Conservation (phyloP, 2,797 vertebrate genomes). For the Centropyge bicolor region DNA sequence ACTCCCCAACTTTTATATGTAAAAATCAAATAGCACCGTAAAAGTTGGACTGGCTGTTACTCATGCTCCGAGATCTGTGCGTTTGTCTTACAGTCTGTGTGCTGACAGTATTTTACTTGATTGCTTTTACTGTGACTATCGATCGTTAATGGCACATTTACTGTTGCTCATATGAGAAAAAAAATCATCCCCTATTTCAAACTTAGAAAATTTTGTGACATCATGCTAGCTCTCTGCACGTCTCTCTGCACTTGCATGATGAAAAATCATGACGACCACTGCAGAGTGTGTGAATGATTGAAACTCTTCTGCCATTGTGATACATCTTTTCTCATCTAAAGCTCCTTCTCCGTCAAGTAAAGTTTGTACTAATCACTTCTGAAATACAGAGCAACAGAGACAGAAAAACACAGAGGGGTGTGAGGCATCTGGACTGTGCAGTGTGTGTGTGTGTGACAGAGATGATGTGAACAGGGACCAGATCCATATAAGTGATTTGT, state of each 20-base stretch:
- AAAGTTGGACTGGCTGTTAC: slow-evolving; percentile 80
- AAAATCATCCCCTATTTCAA: slow-evolving; percentile 5
- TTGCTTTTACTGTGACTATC: slow-evolving; percentile 49
- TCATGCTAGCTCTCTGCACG: slow-evolving; percentile 36
- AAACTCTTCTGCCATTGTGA: slow-evolving; percentile 8
- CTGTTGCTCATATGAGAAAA: slow-evolving; percentile 41
- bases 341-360: slow-evolving; percentile 31
- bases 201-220: slow-evolving; percentile 12
- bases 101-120: slow-evolving; percentile 61
- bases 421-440: slow-evolving; percentile 59
- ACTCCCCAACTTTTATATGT: slow-evolving; percentile 78
- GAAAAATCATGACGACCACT: slow-evolving; percentile 14
- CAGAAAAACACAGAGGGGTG: slow-evolving; percentile 46
- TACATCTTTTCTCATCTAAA: slow-evolving; percentile 20
- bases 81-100: slow-evolving; percentile 65
- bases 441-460: slow-evolving; percentile 39
- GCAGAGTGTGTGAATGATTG: slow-evolving; percentile 23
- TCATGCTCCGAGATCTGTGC: slow-evolving; percentile 68
- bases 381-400: slow-evolving; percentile 53
- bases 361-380: slow-evolving; percentile 34
- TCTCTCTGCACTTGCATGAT: slow-evolving; percentile 26
- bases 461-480: slow-evolving; percentile 55
- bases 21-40: slow-evolving; percentile 86
- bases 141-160: slow-evolving; percentile 64
- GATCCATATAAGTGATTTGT: slow-evolving; percentile 57